Percentiles rank a stretch among this genome's conserved stretches.
Conservation (phyloP, 2,797 vertebrate species). For the Prunella strophiata region DNA sequence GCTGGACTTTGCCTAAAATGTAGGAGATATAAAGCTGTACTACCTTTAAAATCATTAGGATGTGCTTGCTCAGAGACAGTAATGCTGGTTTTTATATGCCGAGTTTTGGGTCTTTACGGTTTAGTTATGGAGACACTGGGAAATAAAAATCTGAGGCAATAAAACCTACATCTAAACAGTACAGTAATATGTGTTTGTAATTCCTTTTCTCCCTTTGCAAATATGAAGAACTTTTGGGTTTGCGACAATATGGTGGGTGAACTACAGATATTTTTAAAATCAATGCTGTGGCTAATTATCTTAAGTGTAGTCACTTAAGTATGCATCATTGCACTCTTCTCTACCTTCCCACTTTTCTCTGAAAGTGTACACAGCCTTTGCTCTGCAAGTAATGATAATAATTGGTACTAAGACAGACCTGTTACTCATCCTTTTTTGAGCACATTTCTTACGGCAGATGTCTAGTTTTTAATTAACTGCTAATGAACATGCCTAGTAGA, state of each 20-base stretch:
- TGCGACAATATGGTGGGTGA: neutral
- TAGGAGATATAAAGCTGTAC: neutral
- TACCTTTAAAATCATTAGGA: neutral
- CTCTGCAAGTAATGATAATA: slow-evolving; percentile 69
- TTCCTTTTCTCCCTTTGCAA: neutral
- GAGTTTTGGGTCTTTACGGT: neutral
- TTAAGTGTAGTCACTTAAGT: slow-evolving; percentile 16
- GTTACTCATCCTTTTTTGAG: slow-evolving; percentile 69
- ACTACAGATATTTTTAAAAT: slow-evolving; percentile 31
- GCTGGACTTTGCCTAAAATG: neutral
- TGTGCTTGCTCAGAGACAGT: neutral
- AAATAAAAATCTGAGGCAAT: neutral
- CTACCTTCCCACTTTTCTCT: neutral
- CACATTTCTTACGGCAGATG: slow-evolving; percentile 76
- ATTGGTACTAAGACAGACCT: slow-evolving; percentile 71
- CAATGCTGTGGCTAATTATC: slow-evolving; percentile 67
- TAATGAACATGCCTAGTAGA: slow-evolving; percentile 77
- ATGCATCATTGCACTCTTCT: slow-evolving; percentile 50
- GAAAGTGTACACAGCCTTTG: slow-evolving; percentile 63
- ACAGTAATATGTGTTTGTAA: neutral
- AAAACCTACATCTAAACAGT: neutral
- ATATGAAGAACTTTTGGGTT: neutral
- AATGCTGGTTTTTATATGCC: neutral
- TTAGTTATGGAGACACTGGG: neutral
- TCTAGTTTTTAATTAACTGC: slow-evolving; percentile 79